Evolutionary conservation across 2,797 vertebrate genomes (phyloP), one percentile per base, ranked within the genome.

Genomic region (Pangasius djambal): DNA sequence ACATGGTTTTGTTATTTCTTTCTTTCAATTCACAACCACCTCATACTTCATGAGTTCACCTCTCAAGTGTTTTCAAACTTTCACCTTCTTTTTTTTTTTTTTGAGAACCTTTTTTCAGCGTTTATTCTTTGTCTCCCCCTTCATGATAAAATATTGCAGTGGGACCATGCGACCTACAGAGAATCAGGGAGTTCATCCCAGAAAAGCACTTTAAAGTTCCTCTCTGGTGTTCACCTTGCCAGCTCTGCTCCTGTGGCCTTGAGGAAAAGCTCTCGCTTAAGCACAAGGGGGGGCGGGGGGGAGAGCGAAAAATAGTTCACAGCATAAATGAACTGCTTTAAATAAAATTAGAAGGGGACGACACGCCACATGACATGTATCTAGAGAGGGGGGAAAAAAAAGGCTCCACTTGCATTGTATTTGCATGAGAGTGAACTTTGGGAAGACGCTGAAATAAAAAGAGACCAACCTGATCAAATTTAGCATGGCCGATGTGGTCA

Each of bases 401-500:
- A 0, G 25, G 63, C 28, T 83, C 25, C 6, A 4, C 20, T 48
- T 18, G 63, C 3, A 31, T 25, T 25, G 10, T 61, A 82, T 61
- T 82, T 82, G 55, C 55, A 63, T 82, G 6, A 22, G 10, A 50
- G 28, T 8, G 61, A 31, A 50, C 44, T n/a, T 50, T 15, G 28
- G 8, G 22, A 44, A 83, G 77, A 44, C 3, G 22, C 2, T 15
- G 5, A 61, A 83, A 83, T 59, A 86, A 67, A 61, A 77, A 77
- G 37, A 40, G 37, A 40, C 37, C 37, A 40, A 40, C 37, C 37
- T 40, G 37, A 40, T 40, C 37, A 40, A 98, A 95, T 90, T 96
- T 94, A 92, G 94, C 96, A 85, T 89, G 94, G 92, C 95, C 96
- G 87, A 98, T 94, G 7, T 94, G 94, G 82, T 95, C 94, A 92